These are phyloP conservation scores for Cyrtodaria siliqua DNA, from an alignment of 2,888 invertebrate genomes.

Conservation along the genomic window DNA sequence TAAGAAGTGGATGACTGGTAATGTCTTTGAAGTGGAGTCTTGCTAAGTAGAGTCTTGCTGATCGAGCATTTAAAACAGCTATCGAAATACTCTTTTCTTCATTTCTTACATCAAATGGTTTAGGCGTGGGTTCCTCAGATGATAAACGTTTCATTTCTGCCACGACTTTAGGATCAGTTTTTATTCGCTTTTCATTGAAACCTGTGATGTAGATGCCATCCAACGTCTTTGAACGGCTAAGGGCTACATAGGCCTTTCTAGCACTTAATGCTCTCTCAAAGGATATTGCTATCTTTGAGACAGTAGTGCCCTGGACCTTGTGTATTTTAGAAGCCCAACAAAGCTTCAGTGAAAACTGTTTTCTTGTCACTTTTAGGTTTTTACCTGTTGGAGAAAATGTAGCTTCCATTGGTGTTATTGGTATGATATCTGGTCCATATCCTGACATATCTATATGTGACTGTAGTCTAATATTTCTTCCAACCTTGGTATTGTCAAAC, in stretches of 20 bases:
- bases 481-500: slow-evolving; percentile 12
- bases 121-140: background rate
- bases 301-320: slow-evolving; percentile 12
- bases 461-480: background rate
- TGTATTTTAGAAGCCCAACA: slow-evolving; percentile 6
- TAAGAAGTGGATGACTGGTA: slow-evolving; percentile 14
- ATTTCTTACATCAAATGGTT: slow-evolving; percentile 2
- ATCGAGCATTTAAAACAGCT: slow-evolving; percentile 31
- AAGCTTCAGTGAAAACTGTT: slow-evolving; percentile 19
- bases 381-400: slow-evolving; percentile 10
- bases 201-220: background rate
- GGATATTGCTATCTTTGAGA: slow-evolving; percentile 2
- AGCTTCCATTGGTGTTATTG: slow-evolving; percentile 15
- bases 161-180: background rate
- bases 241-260: slow-evolving; percentile 13
- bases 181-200: slow-evolving; percentile 7
- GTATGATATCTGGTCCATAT: background rate
- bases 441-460: slow-evolving; percentile 13
- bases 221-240: slow-evolving; percentile 1
- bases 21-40: slow-evolving; percentile 29
- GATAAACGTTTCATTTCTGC: slow-evolving; percentile 4
- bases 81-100: slow-evolving; percentile 1
- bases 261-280: slow-evolving; percentile 1
- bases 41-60: too few relatives aligned
- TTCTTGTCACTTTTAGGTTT: slow-evolving; percentile 9